Evolutionary conservation across 2,888 invertebrate genomes (phyloP), one percentile per base, ranked within the genome.

Genomic region (Halictus ligatus): DNA sequence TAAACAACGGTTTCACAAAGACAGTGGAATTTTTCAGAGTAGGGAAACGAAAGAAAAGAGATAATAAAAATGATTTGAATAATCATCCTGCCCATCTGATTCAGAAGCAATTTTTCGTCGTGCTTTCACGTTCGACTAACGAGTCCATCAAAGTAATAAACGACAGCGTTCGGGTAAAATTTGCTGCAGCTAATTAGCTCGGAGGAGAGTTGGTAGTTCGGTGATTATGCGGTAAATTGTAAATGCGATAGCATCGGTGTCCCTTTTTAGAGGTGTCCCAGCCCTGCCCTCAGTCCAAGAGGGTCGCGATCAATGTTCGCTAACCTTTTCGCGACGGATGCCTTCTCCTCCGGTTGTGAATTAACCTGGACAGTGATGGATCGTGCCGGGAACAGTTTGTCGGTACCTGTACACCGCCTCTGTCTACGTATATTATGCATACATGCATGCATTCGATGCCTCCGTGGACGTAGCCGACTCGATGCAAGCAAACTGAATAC

Each of bases 331-430:
- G 81, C 85, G 81, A 74, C 80, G 88, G 83, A 89, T 88, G 86
- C 79, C 83, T 83, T 73, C 79, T 43, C 71, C 71, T 43, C 81
- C 79, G 48, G 78, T 87, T 90, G 84, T 85, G 89, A 91, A 93
- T 93, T 91, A 93, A 91, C 89, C 86, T 60, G 81, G 92, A 93
- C 93, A 91, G 89, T 93, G 93, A 93, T 91, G 90, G 91, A 93
- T 93, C 85, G 90, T 88, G 84, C 80, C 73, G 74, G 73, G 81
- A 73, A 75, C 78, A 77, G 83, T 83, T 78, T 84, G 73, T 83
- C 60, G 87, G 80, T 81, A 80, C 71, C 88, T 80, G 73, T 86
- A 71, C 81, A 80, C 83, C 75, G 67, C 76, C 29, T 18, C 69
- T 67, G 25, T 72, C 29, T 43, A 71, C 76, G 80, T 85, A 78